Evolutionary conservation across 2,113 vertebrate species (phyloP), one percentile per base, ranked within the genome.

Genomic region (Tichodroma muraria): DNA sequence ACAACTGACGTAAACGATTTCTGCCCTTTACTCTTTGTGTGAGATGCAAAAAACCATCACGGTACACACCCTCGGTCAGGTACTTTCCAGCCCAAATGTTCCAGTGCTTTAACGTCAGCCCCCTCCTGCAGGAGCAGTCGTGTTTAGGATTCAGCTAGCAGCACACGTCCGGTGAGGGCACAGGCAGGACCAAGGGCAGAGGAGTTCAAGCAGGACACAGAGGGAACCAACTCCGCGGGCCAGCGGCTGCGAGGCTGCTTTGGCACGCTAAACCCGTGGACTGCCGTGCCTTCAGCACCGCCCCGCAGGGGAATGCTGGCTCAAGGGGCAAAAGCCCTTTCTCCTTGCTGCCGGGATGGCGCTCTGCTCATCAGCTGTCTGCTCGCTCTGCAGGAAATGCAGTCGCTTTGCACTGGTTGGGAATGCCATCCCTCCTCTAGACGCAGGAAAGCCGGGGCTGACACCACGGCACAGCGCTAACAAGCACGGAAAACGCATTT

Each of bases 161-260:
- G 4, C 11, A 6, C 1, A 2, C 3, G 25, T 21, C 21, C 33
- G 1, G 35, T 5, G 25, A 15, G 60, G 49, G 16, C 0, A 4
- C 2, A 0, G 0, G 3, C 0, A 0, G 8, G n/a, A 10, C 4
- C 25, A 18, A 40, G 38, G 0, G 21, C 23, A 2, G 3, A 56
- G 16, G 13, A 52, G 10, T n/a, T n/a, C n/a, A n/a, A n/a, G n/a
- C n/a, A 15, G 54, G 68, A 21, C 10, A 4, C 1, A 1, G 69
- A 5, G 17, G 53, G 40, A n/a, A n/a, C n/a, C n/a, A n/a, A n/a
- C n/a, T n/a, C n/a, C n/a, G n/a, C n/a, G n/a, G n/a, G 40, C 40
- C 40, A 42, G 40, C 40, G 13, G 40, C 40, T 42, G 40, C 15
- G 12, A 13, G 13, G 15, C 40, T 42, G 40, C 40, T 15, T 42